Evolutionary conservation across 2,113 vertebrate species (phyloP), one percentile per base, ranked within the genome.

Genomic region (Pavo muticus): DNA sequence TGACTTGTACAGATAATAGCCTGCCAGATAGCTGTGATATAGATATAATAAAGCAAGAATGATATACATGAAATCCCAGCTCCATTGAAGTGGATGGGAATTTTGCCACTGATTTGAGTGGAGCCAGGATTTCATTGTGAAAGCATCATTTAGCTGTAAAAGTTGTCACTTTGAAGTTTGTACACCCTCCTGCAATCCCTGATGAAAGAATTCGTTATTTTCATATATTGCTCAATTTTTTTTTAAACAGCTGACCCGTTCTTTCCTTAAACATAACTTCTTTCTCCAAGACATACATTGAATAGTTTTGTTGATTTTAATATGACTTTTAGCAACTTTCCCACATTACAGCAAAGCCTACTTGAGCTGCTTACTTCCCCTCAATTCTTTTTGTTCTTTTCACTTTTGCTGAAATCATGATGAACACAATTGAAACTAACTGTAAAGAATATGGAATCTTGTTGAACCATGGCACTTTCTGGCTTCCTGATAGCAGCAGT

Each of bases 221-320:
- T 95, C 94, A 76, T 91, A 67, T 84, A 69, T 84, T 83, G 67
- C 45, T 63, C 73, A 94, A 88, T 91, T 88, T 81, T 93, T 94
- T 72, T 80, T 77, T 91, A 69, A 86, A 80, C 52, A 81, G 87
- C 32, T 84, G 85, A 78, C 76, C 57, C 72, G 77, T 91, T 91
- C 90, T 96, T 95, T 95, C 82, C 88, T 95, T 94, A 96, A 93
- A 95, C 32, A 88, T 27, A 63, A 68, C 35, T 11, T 89, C 61
- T 75, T 71, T 45, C 92, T 89, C 73, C 4, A 19, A 70, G 70
- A 97, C 54, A 83, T 50, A 57, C 60, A 93, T 60, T 81, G 83
- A 94, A 93, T 83, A 68, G 52, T 96, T 95, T 89, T 90, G 86
- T 84, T 97, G 96, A 97, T 95, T 94, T 94, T 91, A 80, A 48